A percentile compares a stretch with the other conserved stretches of the same genome.
Conservation (phyloP, 2,113 vertebrate genomes). For the Cavia aperea region DNA sequence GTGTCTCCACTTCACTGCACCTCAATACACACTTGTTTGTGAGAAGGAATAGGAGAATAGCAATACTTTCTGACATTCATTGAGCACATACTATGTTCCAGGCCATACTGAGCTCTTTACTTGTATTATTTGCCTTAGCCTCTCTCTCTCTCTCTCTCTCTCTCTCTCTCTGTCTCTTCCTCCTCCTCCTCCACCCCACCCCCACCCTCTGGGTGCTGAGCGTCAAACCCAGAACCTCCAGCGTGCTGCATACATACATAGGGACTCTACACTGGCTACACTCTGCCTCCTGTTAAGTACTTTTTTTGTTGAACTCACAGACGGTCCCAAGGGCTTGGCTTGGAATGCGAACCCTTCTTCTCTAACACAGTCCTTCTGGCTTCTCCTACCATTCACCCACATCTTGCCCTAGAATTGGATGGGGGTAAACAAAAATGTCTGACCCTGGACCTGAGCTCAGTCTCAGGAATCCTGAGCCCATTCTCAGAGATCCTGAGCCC, state of each 20-base stretch:
- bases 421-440: background rate
- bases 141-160: background rate
- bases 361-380: background rate
- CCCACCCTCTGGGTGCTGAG: too few species aligned
- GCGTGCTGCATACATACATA: background rate
- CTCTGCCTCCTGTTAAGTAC: background rate
- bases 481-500: background rate
- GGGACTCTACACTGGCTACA: background rate
- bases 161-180: background rate
- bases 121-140: background rate
- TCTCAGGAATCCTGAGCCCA: background rate
- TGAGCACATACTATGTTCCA: background rate
- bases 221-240: background rate
- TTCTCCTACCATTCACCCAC: background rate
- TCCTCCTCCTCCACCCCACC: too few species aligned
- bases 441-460: background rate
- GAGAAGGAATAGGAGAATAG: background rate
- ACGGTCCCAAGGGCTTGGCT: background rate
- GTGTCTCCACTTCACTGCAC: fast-evolving
- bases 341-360: background rate
- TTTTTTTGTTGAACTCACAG: background rate
- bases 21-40: background rate
- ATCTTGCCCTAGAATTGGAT: background rate
- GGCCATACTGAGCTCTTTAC: background rate
- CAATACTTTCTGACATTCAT: background rate